Base-by-base conservation (phyloP, 2,888 invertebrate species). In the Pediacus dermestoides region DNA sequence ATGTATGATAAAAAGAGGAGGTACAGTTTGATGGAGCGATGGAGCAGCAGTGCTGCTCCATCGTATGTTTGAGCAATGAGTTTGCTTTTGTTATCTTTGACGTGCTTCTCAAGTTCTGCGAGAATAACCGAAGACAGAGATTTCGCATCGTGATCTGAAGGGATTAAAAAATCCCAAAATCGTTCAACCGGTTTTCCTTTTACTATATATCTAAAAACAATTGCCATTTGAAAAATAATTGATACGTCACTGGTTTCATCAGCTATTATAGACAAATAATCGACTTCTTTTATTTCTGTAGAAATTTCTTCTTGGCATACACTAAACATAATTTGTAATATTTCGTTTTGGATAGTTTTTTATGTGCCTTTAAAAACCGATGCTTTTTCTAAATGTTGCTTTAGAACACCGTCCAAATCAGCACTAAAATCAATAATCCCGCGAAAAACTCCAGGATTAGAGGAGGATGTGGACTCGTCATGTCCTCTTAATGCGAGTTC, bases 21-120 rank as follows among this genome's bases (percentile, higher is more conserved):
- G 39, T 45, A 40, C 26, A 43, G 8, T 37, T 43, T 46, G 30
- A n/a, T n/a, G n/a, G n/a, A n/a, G n/a, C n/a, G n/a, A n/a, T n/a
- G n/a, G n/a, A n/a, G n/a, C n/a, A n/a, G n/a, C n/a, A n/a, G n/a
- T n/a, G n/a, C n/a, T 21, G 36, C 43, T 2, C 35, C 43, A 28
- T 43, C 43, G 25, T 39, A 43, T 3, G 15, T 34, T 36, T 39
- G 43, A 7, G 39, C 35, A 35, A 42, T 34, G 15, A 43, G 13
- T 35, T 34, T 28, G 21, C 13, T 35, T 39, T 18, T 27, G 11
- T 35, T 25, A 8, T 33, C 13, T 16, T 23, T 23, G 10, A 35
- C 18, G n/a, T 32, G 31, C 16, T 26, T 22, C 9, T 37, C 37
- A 26, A 42, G 30, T 30, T 35, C 30, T 2, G 2, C 14, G 2